These are phyloP conservation scores for Poecile montanus DNA, from an alignment of 2,797 vertebrate genomes.

Conservation along the genomic window DNA sequence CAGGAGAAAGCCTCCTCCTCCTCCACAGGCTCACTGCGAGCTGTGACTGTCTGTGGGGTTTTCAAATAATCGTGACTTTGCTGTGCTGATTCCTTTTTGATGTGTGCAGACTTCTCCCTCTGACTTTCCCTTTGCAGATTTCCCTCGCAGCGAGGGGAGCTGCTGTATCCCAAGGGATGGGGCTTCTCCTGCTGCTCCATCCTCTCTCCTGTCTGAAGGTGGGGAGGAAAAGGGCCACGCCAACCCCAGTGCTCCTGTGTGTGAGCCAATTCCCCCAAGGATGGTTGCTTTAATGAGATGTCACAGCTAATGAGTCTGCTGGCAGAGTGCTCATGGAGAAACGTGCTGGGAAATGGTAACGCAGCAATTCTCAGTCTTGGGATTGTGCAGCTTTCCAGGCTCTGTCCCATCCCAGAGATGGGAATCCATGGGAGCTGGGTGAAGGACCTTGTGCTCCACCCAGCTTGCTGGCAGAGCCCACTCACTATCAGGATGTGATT, in stretches of 20 bases:
- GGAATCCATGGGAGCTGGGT: not conserved
- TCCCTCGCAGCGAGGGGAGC: not conserved
- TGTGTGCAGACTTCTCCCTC: not conserved
- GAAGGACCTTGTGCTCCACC: not conserved
- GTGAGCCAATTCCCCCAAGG: not conserved
- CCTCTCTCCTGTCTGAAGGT: not conserved
- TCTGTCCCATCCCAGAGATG: not conserved
- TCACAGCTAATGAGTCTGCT: conserved; percentile 5
- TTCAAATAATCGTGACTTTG: conserved; percentile 12
- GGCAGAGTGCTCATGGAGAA: not conserved
- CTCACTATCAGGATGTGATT: rapidly evolving
- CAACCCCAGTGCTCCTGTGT: not conserved
- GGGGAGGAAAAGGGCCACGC: not conserved
- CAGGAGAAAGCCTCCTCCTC: not conserved
- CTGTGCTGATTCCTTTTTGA: conserved; percentile 34
- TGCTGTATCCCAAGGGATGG: not conserved
- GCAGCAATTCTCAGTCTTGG: not conserved
- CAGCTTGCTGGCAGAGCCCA: not conserved
- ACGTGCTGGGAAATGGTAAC: conserved; percentile 16
- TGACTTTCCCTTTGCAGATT: not conserved
- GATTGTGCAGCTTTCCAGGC: rapidly evolving
- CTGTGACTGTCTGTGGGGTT: not conserved
- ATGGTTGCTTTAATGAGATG: not conserved
- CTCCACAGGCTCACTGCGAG: not conserved
- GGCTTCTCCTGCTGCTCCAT: not conserved